These are phyloP conservation scores for Chaetophractus vellerosus DNA, from an alignment of 2,797 vertebrate species.

Conservation along the genomic window DNA sequence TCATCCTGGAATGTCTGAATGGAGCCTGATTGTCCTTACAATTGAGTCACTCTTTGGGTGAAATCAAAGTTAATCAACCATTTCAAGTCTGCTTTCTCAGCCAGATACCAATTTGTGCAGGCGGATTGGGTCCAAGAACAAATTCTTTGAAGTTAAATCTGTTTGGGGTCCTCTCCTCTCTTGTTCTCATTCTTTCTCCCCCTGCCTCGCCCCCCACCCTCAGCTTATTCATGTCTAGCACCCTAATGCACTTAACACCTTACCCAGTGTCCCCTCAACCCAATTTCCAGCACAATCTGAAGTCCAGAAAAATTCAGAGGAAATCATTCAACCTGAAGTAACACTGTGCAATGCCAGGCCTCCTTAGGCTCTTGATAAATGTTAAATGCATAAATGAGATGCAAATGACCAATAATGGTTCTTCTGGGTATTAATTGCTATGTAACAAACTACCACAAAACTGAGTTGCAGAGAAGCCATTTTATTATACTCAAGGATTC, in stretches of 20 bases:
- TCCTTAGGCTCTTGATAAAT: background rate
- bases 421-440: background rate
- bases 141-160: no score
- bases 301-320: background rate
- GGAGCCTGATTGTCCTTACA: no score
- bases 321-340: slow-evolving; percentile 12
- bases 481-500: background rate
- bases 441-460: slow-evolving; percentile 4
- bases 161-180: background rate
- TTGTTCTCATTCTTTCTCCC: background rate
- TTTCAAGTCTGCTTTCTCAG: no score
- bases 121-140: no score
- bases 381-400: background rate
- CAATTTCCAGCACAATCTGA: background rate
- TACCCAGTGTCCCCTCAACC: background rate
- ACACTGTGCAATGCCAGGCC: background rate
- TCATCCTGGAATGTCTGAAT: no score
- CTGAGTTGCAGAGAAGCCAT: background rate
- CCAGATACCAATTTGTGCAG: no score
- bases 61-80: no score
- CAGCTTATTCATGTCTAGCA: background rate
- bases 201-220: no score
- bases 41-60: no score
- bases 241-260: background rate
- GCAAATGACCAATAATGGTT: background rate